Conservation (phyloP, 2,797 vertebrate species). For the Australoheros facetus region DNA sequence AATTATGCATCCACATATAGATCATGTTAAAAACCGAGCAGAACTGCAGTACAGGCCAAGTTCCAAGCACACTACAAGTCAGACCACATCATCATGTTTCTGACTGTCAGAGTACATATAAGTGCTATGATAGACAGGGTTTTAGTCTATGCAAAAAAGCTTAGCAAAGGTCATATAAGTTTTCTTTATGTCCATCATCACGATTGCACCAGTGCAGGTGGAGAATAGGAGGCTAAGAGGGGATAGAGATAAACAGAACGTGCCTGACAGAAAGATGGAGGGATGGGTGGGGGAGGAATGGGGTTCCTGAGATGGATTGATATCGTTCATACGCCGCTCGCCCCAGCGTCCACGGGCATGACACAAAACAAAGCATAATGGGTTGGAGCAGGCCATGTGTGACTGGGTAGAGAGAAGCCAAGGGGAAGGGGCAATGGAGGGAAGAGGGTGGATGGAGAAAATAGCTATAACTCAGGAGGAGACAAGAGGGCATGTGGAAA, state of each 20-base stretch:
- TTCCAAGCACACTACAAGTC: neutral
- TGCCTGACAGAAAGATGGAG: slow-evolving; percentile 25
- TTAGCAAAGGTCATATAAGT: neutral
- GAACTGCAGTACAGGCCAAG: neutral
- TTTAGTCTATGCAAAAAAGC: neutral
- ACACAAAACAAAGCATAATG: slow-evolving; percentile 78
- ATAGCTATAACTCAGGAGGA: slow-evolving; percentile 33
- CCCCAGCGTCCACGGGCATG: slow-evolving; percentile 59
- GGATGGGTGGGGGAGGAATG: slow-evolving; percentile 13
- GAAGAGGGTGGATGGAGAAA: slow-evolving; percentile 30
- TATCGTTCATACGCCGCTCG: slow-evolving; percentile 52
- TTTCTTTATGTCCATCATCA: slow-evolving; percentile 21
- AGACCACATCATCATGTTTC: neutral
- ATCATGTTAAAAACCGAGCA: neutral
- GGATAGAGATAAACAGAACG: slow-evolving; percentile 38
- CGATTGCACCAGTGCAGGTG: slow-evolving; percentile 17
- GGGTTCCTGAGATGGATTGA: slow-evolving; percentile 63
- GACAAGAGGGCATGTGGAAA: slow-evolving; percentile 11
- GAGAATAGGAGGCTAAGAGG: slow-evolving; percentile 26
- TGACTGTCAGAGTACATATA: neutral
- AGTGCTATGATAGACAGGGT: neutral
- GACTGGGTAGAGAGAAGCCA: slow-evolving; percentile 64
- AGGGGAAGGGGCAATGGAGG: slow-evolving; percentile 43
- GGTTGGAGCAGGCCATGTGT: slow-evolving; percentile 75
- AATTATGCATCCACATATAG: neutral